Percentiles rank a stretch among this genome's conserved stretches.
Conservation (phyloP, 2,888 invertebrate genomes). For the Xiphydria camelus region DNA sequence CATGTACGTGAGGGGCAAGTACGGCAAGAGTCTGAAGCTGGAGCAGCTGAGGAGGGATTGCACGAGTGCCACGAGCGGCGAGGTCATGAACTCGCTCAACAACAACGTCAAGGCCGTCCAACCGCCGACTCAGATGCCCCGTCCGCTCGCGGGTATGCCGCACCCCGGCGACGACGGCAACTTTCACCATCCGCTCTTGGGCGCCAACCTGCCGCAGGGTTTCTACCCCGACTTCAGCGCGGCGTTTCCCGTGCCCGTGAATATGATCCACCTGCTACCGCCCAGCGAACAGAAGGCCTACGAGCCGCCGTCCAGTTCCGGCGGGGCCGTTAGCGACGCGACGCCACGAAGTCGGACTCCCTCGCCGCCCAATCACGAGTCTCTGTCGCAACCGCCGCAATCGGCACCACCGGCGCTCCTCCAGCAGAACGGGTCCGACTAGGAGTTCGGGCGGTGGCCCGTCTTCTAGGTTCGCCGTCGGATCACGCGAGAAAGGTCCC, state of each 20-base stretch:
- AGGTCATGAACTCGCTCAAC: conserved; percentile 62
- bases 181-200: conserved; percentile 46
- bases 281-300: conserved; percentile 76
- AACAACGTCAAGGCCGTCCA: conserved; percentile 63
- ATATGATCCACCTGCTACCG: conserved; percentile 82
- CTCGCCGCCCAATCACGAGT: conserved; percentile 44
- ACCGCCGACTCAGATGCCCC: conserved; percentile 39
- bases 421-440: conserved; percentile 83
- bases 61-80: conserved; percentile 76
- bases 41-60: conserved; percentile 88
- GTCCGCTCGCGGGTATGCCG: conserved; percentile 38
- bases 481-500: too few relatives aligned
- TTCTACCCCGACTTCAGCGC: conserved; percentile 82
- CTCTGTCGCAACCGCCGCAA: conserved; percentile 64
- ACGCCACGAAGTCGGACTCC: conserved; percentile 40
- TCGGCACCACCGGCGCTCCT: conserved; percentile 68
- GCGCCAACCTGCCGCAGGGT: conserved; percentile 65
- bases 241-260: conserved; percentile 81
- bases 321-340: conserved; percentile 22
- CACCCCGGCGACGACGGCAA: conserved; percentile 39
- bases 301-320: conserved; percentile 57
- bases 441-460: conserved; percentile 48
- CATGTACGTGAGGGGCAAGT: conserved; percentile 91
- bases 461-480: too few relatives aligned
- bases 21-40: conserved; percentile 88